phyloP scores from a whole-genome alignment of 1,140 invertebrate genomes.

The Drosophila tristis region DNA sequence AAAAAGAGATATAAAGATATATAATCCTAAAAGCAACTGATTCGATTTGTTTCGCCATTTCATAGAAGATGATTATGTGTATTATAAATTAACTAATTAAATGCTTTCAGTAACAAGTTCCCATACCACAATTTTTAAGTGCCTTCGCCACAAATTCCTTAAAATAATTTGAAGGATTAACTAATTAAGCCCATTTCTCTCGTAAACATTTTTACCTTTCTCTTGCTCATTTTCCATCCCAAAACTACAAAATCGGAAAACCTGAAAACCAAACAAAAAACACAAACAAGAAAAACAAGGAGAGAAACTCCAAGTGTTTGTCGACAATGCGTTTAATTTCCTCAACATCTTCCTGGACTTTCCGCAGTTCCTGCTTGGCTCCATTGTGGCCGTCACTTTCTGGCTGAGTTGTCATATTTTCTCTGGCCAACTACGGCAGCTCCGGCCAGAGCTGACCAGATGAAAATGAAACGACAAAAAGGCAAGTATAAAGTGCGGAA shows the following conservation, averaged over 20 bases:
- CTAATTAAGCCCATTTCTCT: no score
- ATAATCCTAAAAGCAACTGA: no score
- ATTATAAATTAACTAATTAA: no score
- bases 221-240: no score
- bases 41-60: no score
- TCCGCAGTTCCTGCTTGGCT: constrained; percentile 47
- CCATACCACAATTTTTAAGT: no score
- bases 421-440: constrained; percentile 3
- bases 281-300: neutral
- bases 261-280: neutral
- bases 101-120: no score
- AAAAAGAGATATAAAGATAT: no score
- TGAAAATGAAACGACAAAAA: constrained; percentile 37
- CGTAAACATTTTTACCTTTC: no score
- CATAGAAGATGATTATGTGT: no score
- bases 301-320: constrained; percentile 25
- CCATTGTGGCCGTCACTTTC: constrained; percentile 10
- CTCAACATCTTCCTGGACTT: constrained; percentile 61
- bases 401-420: constrained; percentile 24
- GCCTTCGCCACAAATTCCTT: no score
- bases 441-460: constrained; percentile 13
- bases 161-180: no score
- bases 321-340: constrained; percentile 74
- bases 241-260: neutral
- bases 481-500: constrained; percentile 29